Evolutionary conservation across 2,113 vertebrate species (phyloP).

Genomic region (Atherinomorus stipes): DNA sequence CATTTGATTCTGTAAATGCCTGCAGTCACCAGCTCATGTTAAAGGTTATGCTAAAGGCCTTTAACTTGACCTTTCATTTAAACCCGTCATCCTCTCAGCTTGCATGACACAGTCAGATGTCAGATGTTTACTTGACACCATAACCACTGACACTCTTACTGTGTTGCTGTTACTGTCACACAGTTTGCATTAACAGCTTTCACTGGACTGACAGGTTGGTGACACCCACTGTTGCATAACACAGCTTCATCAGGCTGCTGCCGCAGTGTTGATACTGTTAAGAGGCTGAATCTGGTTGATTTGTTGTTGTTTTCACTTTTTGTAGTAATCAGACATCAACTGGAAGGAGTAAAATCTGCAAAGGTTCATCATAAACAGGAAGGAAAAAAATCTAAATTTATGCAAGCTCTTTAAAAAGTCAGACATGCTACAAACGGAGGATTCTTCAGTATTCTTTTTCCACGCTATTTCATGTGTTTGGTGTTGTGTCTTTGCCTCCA

Average conservation of each 20-base stretch:
- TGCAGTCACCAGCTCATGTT: conserved; percentile 1
- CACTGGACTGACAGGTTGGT: not conserved
- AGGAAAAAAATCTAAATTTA: too few species aligned
- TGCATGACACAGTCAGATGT: not conserved
- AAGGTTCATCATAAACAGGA: not conserved
- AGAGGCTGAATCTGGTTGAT: too few species aligned
- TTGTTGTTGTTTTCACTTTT: not conserved
- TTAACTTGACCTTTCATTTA: conserved; percentile 31
- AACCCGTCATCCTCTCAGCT: conserved; percentile 18
- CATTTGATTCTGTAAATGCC: conserved; percentile 17
- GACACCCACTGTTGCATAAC: not conserved
- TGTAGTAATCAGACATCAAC: too few species aligned
- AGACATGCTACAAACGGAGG: conserved; percentile 2
- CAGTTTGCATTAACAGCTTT: not conserved
- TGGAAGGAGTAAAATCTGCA: too few species aligned
- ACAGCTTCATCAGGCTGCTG: not conserved
- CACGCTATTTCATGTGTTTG: conserved; percentile 26
- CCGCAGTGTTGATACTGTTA: not conserved
- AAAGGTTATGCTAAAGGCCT: conserved; percentile 2
- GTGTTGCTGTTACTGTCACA: not conserved
- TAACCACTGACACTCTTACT: not conserved
- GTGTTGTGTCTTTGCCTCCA: conserved; percentile 33
- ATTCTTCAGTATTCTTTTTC: not conserved
- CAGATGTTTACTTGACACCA: conserved; percentile 10
- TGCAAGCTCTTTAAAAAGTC: not conserved